Base-by-base conservation (phyloP, 1,140 invertebrate species). In the Lepidostoma basale region DNA sequence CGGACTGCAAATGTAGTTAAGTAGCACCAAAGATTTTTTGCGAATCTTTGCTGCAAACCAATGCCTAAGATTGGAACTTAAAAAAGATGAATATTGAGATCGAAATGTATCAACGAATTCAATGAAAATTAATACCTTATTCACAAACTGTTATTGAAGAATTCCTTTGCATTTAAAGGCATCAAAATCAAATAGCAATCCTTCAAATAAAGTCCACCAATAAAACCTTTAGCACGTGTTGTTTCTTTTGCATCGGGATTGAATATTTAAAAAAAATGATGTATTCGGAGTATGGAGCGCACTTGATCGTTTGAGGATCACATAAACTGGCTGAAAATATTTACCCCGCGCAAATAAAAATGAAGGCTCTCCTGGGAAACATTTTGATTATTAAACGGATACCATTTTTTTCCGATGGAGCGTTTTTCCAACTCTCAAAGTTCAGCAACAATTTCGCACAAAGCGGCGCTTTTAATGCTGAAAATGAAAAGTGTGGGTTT, bases 321-420 rank as follows among this genome's bases (percentile, higher is more conserved):
- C 20, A 45, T 20, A 26, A 44, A 44, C 14, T 16, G 30, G n/a
- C 16, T 44, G 14, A 18, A 44, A 60, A 42, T 44, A 44, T 60
- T 60, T 40, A 28, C 18, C 44, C 3, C 2, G 39, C 9, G 25
- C n/a, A 62, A 62, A 62, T 62, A 62, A 44, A 62, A 62, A 36
- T 16, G 25, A 26, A 62, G 45, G 14, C 26, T 62, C 42, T 20
- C 59, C 0, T 10, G 59, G 40, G 39, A 62, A n/a, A 62, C 22
- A 62, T 62, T 62, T 62, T 28, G 59, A 44, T 62, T 62, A 45
- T 45, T 62, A 45, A 62, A 62, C 59, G 9, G 22, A 59, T 62
- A 62, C 8, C 59, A 44, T 16, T 28, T 52, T 30, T 62, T 44
- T 52, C 26, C 59, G 40, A 42, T 45, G n/a, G 6, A 39, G 40